Conservation (phyloP, 2,113 vertebrate species). For the Thermophis baileyi region DNA sequence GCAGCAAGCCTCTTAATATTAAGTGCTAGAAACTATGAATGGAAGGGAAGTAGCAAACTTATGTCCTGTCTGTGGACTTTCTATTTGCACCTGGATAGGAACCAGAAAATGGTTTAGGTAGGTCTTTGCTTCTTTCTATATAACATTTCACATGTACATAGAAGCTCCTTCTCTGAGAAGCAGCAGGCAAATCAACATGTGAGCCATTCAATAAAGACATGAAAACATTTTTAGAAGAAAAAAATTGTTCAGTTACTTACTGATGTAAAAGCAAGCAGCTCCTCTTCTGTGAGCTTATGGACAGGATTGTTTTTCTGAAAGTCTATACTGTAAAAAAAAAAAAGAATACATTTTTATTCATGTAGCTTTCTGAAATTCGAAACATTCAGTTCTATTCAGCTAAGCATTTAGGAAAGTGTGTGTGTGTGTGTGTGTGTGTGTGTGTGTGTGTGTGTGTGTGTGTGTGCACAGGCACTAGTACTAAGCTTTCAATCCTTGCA, state of each 20-base stretch:
- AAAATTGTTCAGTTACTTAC: constrained; percentile 71
- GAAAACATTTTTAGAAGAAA: not conserved
- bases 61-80: not conserved
- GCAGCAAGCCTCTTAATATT: not conserved
- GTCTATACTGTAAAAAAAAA: constrained; percentile 76
- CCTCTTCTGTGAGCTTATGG: constrained; percentile 91
- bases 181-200: too few species aligned
- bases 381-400: not conserved
- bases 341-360: not conserved
- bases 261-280: constrained; percentile 88
- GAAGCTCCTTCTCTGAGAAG: not conserved
- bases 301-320: constrained; percentile 94
- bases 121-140: not conserved
- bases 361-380: not conserved
- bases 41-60: not conserved
- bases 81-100: not conserved
- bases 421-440: too few species aligned
- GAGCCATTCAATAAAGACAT: not conserved
- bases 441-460: too few species aligned
- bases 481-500: not conserved
- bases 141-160: not conserved
- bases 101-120: not conserved
- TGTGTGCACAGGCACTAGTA: fast-evolving
- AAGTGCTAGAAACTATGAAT: not conserved
- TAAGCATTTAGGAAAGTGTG: not conserved